Percentiles rank a stretch among this genome's conserved stretches.
These are phyloP conservation scores for Columba guinea DNA, from an alignment of 2,797 vertebrate genomes.

Conservation along the genomic window DNA sequence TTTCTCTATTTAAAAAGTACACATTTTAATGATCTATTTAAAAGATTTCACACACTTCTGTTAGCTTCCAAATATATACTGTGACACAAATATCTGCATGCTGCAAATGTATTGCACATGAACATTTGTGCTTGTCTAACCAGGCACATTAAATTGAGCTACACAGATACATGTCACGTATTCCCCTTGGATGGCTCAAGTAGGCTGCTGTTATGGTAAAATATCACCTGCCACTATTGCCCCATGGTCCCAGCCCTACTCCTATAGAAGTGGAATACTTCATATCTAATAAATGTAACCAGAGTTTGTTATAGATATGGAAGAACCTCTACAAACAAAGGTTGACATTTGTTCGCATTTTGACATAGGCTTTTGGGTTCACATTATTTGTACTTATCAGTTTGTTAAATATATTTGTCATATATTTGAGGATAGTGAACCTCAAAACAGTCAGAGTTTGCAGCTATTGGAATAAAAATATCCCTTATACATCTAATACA, in stretches of 20 bases:
- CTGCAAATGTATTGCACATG: background rate
- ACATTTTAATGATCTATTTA: background rate
- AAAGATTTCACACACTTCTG: background rate
- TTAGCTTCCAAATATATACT: background rate
- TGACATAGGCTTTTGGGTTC: background rate
- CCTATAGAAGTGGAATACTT: background rate
- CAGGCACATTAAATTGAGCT: constrained; percentile 29
- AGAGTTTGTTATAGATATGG: background rate
- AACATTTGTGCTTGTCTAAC: background rate
- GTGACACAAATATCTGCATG: background rate
- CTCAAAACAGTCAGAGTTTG: background rate
- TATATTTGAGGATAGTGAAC: background rate
- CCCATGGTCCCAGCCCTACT: background rate
- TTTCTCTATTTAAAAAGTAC: background rate
- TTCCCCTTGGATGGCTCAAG: background rate
- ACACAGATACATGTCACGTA: background rate
- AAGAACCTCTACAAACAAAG: background rate
- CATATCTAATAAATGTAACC: background rate
- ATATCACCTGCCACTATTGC: background rate
- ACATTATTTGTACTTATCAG: background rate
- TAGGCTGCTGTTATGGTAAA: background rate
- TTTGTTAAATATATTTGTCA: background rate
- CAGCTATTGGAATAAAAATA: background rate
- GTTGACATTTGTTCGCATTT: background rate
- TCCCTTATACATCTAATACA: background rate